Evolutionary conservation across 1,140 invertebrate species (phyloP).

Genomic region (Chironomus striatipennis): DNA sequence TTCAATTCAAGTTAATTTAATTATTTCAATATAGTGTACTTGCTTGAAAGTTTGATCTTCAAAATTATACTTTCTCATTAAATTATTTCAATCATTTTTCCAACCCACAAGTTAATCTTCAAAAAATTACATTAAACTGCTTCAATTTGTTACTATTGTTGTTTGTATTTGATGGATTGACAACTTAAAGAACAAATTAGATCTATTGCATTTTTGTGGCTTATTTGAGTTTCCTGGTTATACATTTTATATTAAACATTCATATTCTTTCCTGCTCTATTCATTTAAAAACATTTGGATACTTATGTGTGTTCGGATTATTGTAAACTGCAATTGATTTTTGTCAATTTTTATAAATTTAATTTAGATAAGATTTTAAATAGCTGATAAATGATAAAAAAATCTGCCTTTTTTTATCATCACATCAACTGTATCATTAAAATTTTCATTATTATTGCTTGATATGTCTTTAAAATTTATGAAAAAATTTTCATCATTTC

Average conservation of each 20-base stretch:
- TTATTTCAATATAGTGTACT: too few species aligned
- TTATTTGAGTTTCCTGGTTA: not conserved
- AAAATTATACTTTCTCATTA: too few species aligned
- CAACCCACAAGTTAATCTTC: too few species aligned
- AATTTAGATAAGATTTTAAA: too few species aligned
- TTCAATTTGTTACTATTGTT: constrained; percentile 17
- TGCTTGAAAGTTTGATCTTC: too few species aligned
- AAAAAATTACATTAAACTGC: not conserved
- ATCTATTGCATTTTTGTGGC: constrained; percentile 23
- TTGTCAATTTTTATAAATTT: not conserved
- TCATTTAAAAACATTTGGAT: not conserved
- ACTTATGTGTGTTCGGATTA: not conserved
- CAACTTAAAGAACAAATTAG: constrained; percentile 20
- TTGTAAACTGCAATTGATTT: not conserved
- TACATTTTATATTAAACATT: not conserved
- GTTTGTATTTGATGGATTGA: constrained; percentile 3
- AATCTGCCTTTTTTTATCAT: constrained; percentile 25
- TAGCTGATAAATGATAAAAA: too few species aligned
- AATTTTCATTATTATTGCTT: constrained; percentile 27
- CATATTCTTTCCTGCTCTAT: not conserved
- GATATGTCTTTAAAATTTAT: not conserved
- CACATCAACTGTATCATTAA: constrained; percentile 32
- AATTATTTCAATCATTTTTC: too few species aligned
- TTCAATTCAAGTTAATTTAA: too few species aligned
- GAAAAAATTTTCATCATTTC: not conserved